phyloP scores from a whole-genome alignment of 1,140 invertebrate genomes.

The Drosophila repletoides region DNA sequence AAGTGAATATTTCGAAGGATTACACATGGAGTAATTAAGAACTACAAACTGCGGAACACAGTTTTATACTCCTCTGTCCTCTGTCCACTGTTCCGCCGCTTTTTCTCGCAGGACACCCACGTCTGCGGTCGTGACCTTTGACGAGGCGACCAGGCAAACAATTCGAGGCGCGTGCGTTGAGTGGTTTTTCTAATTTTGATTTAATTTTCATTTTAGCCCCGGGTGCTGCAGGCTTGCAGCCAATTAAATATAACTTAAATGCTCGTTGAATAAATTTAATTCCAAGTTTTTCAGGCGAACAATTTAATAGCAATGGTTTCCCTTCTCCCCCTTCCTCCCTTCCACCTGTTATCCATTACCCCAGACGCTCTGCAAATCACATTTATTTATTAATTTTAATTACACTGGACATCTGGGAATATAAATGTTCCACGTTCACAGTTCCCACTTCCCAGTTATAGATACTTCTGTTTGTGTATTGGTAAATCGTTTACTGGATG shows the following conservation, averaged over 20 bases:
- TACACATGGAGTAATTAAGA: constrained; percentile 26
- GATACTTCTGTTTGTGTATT: constrained; percentile 34
- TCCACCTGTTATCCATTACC: constrained; percentile 1
- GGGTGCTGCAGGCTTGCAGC: constrained; percentile 27
- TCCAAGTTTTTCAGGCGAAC: constrained; percentile 29
- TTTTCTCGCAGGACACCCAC: neutral
- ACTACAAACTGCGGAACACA: constrained; percentile 40
- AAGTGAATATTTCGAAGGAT: neutral
- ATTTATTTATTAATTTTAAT: constrained; percentile 78
- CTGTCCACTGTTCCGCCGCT: neutral
- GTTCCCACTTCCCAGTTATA: constrained; percentile 18
- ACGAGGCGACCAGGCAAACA: constrained; percentile 6
- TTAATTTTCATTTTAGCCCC: constrained; percentile 63
- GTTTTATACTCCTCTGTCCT: too few relatives aligned
- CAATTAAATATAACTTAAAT: constrained; percentile 74
- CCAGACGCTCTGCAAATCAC: constrained; percentile 56
- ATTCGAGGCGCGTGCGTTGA: constrained; percentile 9
- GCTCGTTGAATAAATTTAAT: constrained; percentile 62
- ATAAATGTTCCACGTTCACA: neutral
- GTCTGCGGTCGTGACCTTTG: constrained; percentile 25
- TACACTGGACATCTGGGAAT: constrained; percentile 56
- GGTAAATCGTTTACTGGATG: constrained; percentile 22
- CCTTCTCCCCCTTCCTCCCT: neutral
- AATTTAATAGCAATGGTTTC: constrained; percentile 50
- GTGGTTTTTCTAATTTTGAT: constrained; percentile 49